Evolutionary conservation across 2,113 vertebrate species (phyloP), one percentile per base, ranked within the genome.

Genomic region (Mugil cephalus): DNA sequence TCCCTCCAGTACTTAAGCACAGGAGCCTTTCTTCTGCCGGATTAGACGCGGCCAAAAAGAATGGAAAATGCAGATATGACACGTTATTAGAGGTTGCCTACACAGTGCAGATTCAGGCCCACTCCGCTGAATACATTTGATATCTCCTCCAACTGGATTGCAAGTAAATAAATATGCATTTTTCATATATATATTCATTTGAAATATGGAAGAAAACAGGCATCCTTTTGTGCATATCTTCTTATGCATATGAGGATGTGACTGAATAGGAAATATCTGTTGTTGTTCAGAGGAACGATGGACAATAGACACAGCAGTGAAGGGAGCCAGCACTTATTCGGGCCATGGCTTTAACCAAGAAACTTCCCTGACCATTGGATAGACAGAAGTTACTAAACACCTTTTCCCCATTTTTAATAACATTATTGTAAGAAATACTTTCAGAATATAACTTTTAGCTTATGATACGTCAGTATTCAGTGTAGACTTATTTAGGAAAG

Each of bases 41-140:
- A 92, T 93, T 91, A 92, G 87, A 92, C 84, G 82, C 21, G 78
- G 89, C 87, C 82, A 93, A 91, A 93, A 92, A 91, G 90, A 93
- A 93, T 91, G 88, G 87, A 82, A 93, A 93, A 93, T 92, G 89
- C 63, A 91, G 88, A 91, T 87, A 68, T 68, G 87, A 78, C 75
- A 70, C 67, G 51, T 89, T 87, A 88, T 91, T 90, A 85, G 75
- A 69, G 77, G 58, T 50, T 75, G 65, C 77, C 86, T 85, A 56
- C 59, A 56, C 67, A 76, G 65, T 69, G 69, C 66, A 77, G 46
- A 82, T 52, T 43, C 72, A 69, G 78, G 74, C 65, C 60, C 62
- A 24, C 80, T 72, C 38, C 54, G 24, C 53, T 58, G 17, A 55
- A 67, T 76, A 68, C 30, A 71, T 79, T 83, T 84, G 36, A 66